Evolutionary conservation across 2,888 invertebrate species (phyloP).

Genomic region (Dorcus parallelipipedus): DNA sequence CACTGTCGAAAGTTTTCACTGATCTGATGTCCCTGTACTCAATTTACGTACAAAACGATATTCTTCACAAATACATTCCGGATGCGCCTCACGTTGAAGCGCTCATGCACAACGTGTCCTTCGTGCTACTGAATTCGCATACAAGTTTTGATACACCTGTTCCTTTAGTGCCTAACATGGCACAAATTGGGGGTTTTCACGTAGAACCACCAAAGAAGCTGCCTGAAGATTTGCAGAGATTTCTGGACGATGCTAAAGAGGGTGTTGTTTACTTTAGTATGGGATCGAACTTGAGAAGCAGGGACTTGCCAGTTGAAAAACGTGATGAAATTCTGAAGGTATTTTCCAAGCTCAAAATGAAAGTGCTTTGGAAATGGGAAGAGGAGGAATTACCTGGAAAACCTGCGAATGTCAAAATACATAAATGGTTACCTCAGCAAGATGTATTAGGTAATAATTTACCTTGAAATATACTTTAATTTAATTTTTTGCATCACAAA

Average conservation of each 20-base stretch:
- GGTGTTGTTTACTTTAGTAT: constrained; percentile 60
- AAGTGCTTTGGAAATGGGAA: constrained; percentile 55
- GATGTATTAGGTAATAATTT: constrained; percentile 29
- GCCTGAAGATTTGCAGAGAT: constrained; percentile 51
- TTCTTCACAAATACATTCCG: constrained; percentile 35
- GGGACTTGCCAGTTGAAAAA: constrained; percentile 54
- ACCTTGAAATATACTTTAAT: not conserved
- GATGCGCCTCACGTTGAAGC: constrained; percentile 30
- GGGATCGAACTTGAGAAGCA: constrained; percentile 57
- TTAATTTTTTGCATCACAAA: not conserved
- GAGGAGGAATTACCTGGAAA: constrained; percentile 39
- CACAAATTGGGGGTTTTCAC: constrained; percentile 59
- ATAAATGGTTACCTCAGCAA: constrained; percentile 49
- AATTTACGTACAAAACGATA: constrained; percentile 28
- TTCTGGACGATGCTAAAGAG: constrained; percentile 52
- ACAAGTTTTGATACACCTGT: constrained; percentile 50
- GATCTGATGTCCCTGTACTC: constrained; percentile 29
- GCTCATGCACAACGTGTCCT: constrained; percentile 30
- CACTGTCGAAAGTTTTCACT: constrained; percentile 41
- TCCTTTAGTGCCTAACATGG: constrained; percentile 54
- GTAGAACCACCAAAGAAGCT: constrained; percentile 29
- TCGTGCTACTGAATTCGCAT: constrained; percentile 45
- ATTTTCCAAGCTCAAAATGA: constrained; percentile 56
- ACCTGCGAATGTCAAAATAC: constrained; percentile 45
- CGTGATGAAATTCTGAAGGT: constrained; percentile 54